Conservation (phyloP, 2,888 invertebrate genomes). For the Erynnis tages region DNA sequence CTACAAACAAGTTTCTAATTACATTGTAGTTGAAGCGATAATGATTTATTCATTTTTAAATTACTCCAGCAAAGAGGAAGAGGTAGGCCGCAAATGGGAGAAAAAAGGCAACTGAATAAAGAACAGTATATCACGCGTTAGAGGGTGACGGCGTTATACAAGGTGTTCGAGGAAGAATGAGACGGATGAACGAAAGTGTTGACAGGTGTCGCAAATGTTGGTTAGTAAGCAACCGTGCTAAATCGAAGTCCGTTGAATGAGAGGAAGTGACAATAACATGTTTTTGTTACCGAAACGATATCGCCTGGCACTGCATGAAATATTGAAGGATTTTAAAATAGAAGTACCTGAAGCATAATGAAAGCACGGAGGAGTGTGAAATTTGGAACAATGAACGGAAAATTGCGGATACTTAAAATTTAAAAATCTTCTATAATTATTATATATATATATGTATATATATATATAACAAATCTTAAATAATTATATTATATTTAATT, state of each 20-base stretch:
- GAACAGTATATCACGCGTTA: constrained; percentile 55
- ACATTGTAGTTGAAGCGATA: constrained; percentile 37
- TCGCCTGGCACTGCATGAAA: no score
- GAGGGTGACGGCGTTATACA: constrained; percentile 60
- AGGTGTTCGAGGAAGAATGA: constrained; percentile 55
- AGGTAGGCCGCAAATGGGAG: constrained; percentile 49
- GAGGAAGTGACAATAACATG: constrained; percentile 29
- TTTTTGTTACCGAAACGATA: neutral
- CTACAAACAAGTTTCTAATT: constrained; percentile 39
- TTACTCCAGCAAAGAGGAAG: constrained; percentile 63
- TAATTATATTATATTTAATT: no score
- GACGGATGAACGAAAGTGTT: constrained; percentile 50
- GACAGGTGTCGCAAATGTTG: constrained; percentile 46
- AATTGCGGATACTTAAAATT: no score
- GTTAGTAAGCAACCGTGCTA: constrained; percentile 59
- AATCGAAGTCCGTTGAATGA: constrained; percentile 45
- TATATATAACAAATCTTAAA: no score
- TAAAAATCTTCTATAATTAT: no score
- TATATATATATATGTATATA: no score
- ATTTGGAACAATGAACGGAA: no score
- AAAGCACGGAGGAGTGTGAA: no score
- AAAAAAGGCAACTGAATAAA: constrained; percentile 49
- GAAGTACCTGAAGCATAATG: no score
- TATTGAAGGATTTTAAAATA: no score
- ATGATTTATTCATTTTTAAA: constrained; percentile 69